phyloP scores from a whole-genome alignment of 2,888 invertebrate genomes.

The Athalia circularis region DNA sequence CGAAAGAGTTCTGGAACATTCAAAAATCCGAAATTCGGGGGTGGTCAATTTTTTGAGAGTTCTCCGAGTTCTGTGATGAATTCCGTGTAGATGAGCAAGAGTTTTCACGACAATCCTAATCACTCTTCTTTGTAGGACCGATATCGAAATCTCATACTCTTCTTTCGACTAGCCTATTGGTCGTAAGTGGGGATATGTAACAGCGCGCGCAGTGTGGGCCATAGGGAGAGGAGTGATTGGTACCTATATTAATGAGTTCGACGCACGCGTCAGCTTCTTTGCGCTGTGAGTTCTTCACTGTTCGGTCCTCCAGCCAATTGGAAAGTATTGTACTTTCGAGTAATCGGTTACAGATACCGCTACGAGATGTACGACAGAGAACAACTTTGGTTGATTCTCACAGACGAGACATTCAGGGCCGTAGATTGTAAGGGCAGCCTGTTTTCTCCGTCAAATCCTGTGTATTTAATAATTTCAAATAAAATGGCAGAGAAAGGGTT shows the following conservation, averaged over 20 bases:
- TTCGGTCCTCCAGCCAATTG: not conserved
- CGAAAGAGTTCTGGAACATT: no score
- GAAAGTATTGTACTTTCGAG: no score
- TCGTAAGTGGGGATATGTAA: not conserved
- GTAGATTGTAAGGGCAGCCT: not conserved
- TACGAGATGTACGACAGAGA: conserved; percentile 30
- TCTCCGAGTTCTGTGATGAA: no score
- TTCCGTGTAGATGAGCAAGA: no score
- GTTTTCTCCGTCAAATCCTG: not conserved
- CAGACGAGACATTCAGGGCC: not conserved
- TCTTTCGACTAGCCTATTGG: no score
- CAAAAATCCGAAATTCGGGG: no score
- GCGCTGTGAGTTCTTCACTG: not conserved
- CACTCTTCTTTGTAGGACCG: no score
- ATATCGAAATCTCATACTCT: no score
- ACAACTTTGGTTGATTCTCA: not conserved
- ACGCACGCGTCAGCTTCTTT: not conserved
- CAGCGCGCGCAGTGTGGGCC: conserved; percentile 1
- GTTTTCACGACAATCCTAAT: no score
- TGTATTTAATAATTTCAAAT: no score
- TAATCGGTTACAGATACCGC: not conserved
- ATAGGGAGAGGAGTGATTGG: not conserved
- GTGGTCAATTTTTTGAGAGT: no score
- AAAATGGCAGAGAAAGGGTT: no score
- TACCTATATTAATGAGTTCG: not conserved